These are phyloP conservation scores for Byasa hedistus DNA, from an alignment of 2,888 invertebrate genomes.

Conservation along the genomic window DNA sequence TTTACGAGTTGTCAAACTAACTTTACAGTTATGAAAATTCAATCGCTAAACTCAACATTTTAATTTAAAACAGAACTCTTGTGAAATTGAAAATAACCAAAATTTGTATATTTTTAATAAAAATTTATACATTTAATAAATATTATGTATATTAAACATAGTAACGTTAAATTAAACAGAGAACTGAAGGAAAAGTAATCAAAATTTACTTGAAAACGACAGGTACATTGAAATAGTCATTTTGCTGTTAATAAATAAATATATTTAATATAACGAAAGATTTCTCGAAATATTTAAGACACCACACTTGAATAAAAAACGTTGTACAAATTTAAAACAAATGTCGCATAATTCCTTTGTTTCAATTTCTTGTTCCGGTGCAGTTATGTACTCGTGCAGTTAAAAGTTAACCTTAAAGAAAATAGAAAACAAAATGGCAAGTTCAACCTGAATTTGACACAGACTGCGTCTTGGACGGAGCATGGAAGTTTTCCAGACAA, in stretches of 20 bases:
- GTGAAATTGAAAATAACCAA: slow-evolving; percentile 13
- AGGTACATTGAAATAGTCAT: not conserved
- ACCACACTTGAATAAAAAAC: not conserved
- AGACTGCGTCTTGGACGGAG: slow-evolving; percentile 44
- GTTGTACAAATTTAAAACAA: not conserved
- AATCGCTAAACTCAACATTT: slow-evolving; percentile 11
- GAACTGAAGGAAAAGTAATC: too few species aligned
- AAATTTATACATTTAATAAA: not conserved
- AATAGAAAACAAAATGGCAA: slow-evolving; percentile 53
- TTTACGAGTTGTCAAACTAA: slow-evolving; percentile 1
- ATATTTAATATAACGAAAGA: not conserved
- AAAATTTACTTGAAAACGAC: too few species aligned
- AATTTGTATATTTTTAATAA: slow-evolving; percentile 5
- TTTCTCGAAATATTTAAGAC: not conserved
- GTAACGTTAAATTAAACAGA: too few species aligned
- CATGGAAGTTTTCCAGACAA: slow-evolving; percentile 39
- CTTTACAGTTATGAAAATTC: slow-evolving; percentile 13
- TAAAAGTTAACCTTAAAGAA: slow-evolving; percentile 42
- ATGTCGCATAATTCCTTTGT: not conserved
- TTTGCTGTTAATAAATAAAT: not conserved
- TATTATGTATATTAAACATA: not conserved
- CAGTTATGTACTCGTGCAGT: slow-evolving; percentile 29
- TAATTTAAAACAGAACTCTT: slow-evolving; percentile 4
- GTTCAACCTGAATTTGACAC: slow-evolving; percentile 67
- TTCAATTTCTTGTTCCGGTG: slow-evolving; percentile 12